Conservation (phyloP, 2,797 vertebrate genomes). For the Spondyliosoma cantharus region DNA sequence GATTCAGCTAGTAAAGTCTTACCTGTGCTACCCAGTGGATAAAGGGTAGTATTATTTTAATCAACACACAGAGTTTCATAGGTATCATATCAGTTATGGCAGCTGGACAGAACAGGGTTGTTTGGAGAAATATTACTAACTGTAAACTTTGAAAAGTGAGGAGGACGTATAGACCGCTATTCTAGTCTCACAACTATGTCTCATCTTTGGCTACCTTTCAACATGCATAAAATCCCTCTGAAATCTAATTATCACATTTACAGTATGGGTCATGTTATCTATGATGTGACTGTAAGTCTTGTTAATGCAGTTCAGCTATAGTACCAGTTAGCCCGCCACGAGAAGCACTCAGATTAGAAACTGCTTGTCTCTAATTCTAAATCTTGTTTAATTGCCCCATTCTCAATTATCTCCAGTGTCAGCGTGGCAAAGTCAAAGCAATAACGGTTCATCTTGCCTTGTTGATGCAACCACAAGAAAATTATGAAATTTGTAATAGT, state of each 20-base stretch:
- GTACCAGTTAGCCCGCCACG: conserved; percentile 20
- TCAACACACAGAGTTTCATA: not conserved
- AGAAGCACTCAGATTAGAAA: conserved; percentile 46
- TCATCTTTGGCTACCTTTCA: not conserved
- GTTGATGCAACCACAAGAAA: conserved; percentile 22
- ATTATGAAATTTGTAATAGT: conserved; percentile 32
- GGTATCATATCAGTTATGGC: not conserved
- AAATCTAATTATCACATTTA: conserved; percentile 26
- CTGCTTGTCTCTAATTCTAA: conserved; percentile 46
- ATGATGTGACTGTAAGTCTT: not conserved
- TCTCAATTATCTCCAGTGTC: conserved; percentile 54
- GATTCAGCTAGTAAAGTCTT: not conserved
- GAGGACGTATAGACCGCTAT: not conserved
- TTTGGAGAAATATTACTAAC: not conserved
- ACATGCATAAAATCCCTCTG: not conserved
- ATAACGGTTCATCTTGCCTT: conserved; percentile 40
- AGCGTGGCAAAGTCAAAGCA: conserved; percentile 51
- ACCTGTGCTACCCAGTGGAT: not conserved
- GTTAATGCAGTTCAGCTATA: not conserved
- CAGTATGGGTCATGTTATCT: conserved; percentile 16
- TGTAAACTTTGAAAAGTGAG: not conserved
- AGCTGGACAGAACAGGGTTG: not conserved
- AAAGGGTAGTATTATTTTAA: not conserved
- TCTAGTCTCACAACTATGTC: no score
- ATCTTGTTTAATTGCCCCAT: conserved; percentile 58